These are phyloP conservation scores for Poeciliopsis presidionis DNA, from an alignment of 2,797 vertebrate genomes.

Conservation along the genomic window DNA sequence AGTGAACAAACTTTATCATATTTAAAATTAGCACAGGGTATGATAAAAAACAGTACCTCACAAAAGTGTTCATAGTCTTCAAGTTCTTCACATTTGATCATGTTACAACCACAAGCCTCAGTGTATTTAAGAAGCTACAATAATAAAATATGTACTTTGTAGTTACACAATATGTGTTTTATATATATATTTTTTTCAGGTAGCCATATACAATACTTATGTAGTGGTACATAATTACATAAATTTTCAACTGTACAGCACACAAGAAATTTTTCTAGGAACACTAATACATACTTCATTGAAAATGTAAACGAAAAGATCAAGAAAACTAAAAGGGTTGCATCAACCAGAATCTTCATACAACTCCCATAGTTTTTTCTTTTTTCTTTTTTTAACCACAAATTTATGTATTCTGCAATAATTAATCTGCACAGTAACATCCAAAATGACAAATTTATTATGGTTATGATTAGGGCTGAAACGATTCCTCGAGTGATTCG, in stretches of 20 bases:
- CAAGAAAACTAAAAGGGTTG: not conserved
- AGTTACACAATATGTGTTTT: not conserved
- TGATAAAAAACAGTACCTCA: not conserved
- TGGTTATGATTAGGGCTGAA: not conserved
- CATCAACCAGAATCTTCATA: not conserved
- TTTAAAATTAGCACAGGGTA: not conserved
- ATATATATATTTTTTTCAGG: not conserved
- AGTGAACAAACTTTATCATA: conserved; percentile 23
- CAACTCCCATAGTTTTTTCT: not conserved
- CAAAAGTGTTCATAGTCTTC: not conserved
- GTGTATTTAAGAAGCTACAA: not conserved
- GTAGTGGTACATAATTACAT: not conserved
- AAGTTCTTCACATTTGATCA: not conserved
- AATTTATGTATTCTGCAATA: not conserved
- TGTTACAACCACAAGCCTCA: not conserved
- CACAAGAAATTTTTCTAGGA: not conserved
- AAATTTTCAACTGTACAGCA: not conserved
- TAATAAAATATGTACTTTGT: not conserved
- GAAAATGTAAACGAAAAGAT: not conserved
- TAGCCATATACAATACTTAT: not conserved
- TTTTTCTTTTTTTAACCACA: not conserved
- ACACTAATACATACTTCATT: not conserved
- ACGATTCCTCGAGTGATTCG: too few relatives aligned
- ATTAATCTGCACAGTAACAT: not conserved
- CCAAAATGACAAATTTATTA: not conserved